A percentile compares a stretch with the other conserved stretches of the same genome.
These are phyloP conservation scores for Hippoglossus stenolepis DNA, from an alignment of 2,113 vertebrate species.

Conservation along the genomic window DNA sequence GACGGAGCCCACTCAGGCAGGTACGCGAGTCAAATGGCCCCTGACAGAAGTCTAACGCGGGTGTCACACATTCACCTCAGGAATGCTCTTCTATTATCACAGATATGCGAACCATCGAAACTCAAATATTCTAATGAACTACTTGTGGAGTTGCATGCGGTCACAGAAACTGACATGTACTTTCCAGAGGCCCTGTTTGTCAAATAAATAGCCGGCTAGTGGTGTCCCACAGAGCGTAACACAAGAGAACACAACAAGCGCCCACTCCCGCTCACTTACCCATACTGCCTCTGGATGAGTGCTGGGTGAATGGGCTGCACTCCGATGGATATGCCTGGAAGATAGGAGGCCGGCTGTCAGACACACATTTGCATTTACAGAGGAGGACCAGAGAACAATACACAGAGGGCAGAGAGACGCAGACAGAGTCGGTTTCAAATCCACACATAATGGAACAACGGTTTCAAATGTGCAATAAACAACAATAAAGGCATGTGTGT, in stretches of 20 bases:
- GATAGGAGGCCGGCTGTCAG: conserved; percentile 74
- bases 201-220: conserved; percentile 55
- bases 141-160: conserved; percentile 54
- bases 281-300: conserved; percentile 95
- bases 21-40: conserved; percentile 31
- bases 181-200: conserved; percentile 73
- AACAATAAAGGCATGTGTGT: conserved; percentile 12
- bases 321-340: conserved; percentile 92
- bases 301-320: conserved; percentile 95
- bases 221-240: conserved; percentile 35
- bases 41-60: conserved; percentile 52
- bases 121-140: conserved; percentile 66
- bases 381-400: conserved; percentile 78
- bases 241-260: conserved; percentile 57
- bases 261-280: conserved; percentile 88
- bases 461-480: conserved; percentile 41
- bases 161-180: conserved; percentile 70
- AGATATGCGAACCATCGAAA: conserved; percentile 62
- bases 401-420: conserved; percentile 64
- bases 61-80: conserved; percentile 70
- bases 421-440: conserved; percentile 45
- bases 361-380: conserved; percentile 82
- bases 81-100: conserved; percentile 67
- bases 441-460: conserved; percentile 41
- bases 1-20: conserved; percentile 33